Percentiles rank a stretch among this genome's conserved stretches.
These are phyloP conservation scores for Tethya wilhelma DNA, from an alignment of 37 sponge, comb jelly and placozoan species.

Conservation along the genomic window DNA sequence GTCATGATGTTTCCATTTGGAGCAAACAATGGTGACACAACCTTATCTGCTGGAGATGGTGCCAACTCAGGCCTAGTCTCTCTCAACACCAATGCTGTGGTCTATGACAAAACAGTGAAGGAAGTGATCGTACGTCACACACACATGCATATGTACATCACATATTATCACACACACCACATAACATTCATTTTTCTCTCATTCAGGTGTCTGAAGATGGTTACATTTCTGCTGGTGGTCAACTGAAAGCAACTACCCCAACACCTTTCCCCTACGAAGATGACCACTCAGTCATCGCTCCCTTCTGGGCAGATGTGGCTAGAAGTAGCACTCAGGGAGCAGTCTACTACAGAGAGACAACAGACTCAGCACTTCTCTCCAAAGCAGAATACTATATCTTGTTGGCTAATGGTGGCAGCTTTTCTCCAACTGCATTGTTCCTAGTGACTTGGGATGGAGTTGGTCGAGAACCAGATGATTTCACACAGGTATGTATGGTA, in stretches of 20 bases:
- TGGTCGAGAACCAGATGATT: background rate
- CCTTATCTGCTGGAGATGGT: background rate
- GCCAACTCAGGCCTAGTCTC: background rate
- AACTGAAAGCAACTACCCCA: background rate
- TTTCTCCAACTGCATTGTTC: background rate
- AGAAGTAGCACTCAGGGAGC: background rate
- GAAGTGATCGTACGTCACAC: background rate
- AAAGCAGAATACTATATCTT: background rate
- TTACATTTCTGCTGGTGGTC: slow-evolving; percentile 4
- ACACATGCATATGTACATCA: background rate
- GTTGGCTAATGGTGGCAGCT: background rate
- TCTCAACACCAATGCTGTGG: background rate
- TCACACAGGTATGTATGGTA: too few species aligned
- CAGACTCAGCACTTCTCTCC: background rate
- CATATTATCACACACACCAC: background rate
- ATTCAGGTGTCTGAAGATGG: slow-evolving; percentile 16
- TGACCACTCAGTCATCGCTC: background rate
- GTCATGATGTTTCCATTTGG: background rate
- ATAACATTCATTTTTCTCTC: background rate
- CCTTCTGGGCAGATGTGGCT: slow-evolving; percentile 12
- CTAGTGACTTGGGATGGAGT: slow-evolving; percentile 14
- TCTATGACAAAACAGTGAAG: background rate
- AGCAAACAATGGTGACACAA: background rate
- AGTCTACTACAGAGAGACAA: slow-evolving; percentile 24
- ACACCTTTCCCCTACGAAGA: slow-evolving; percentile 4